A percentile compares a stretch with the other conserved stretches of the same genome.
Conservation (phyloP, 2,113 vertebrate species). For the Sitta europaea region DNA sequence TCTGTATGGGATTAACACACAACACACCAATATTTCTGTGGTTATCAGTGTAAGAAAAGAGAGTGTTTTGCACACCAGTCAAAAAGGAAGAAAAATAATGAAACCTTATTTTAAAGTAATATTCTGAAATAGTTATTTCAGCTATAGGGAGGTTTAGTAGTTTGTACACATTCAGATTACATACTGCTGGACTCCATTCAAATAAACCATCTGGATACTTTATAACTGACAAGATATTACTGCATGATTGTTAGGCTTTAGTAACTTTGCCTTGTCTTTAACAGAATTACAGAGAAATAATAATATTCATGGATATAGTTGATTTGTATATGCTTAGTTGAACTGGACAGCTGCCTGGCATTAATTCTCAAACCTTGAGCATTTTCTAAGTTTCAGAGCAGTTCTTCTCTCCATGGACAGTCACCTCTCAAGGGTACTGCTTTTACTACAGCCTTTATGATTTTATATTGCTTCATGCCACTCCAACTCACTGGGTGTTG, state of each 20-base stretch:
- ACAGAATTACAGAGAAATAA: slow-evolving; percentile 29
- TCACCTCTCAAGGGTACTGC: slow-evolving; percentile 66
- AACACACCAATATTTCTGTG: neutral
- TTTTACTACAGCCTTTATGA: slow-evolving; percentile 69
- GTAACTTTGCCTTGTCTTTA: slow-evolving; percentile 30
- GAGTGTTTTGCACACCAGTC: neutral
- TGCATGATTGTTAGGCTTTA: slow-evolving; percentile 7
- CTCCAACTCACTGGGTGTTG: slow-evolving; percentile 49
- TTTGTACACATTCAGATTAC: slow-evolving; percentile 6
- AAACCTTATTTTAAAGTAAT: neutral
- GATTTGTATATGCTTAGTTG: slow-evolving; percentile 37
- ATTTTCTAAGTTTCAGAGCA: slow-evolving; percentile 39
- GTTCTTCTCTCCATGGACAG: slow-evolving; percentile 55
- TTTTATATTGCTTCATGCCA: slow-evolving; percentile 70
- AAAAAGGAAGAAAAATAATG: neutral
- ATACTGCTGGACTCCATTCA: slow-evolving; percentile 46
- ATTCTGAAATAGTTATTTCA: slow-evolving; percentile 21
- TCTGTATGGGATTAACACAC: neutral
- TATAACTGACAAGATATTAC: slow-evolving; percentile 15
- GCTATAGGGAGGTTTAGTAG: neutral
- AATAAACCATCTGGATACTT: slow-evolving; percentile 47
- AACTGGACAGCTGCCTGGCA: slow-evolving; percentile 20
- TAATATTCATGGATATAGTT: slow-evolving; percentile 5
- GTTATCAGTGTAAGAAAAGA: neutral
- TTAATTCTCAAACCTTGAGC: slow-evolving; percentile 66